phyloP scores from a whole-genome alignment of 2,113 vertebrate genomes.

The Empidonax alnorum region DNA sequence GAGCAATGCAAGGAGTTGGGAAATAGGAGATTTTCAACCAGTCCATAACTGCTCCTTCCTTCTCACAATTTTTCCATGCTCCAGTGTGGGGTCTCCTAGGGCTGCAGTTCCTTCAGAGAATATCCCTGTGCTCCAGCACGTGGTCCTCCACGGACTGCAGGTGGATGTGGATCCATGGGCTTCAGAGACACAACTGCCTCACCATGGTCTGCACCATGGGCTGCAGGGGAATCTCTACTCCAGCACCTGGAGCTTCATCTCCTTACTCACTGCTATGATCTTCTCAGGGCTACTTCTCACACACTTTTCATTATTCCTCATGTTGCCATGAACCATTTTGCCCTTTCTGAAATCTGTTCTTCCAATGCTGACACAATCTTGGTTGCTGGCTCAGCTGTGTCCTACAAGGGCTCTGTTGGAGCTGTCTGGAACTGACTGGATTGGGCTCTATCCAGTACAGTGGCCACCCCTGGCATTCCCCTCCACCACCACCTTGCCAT shows the following conservation, averaged over 20 bases:
- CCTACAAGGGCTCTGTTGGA: not conserved
- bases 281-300: not conserved
- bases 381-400: not conserved
- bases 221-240: not conserved
- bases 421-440: not conserved
- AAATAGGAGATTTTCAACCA: rapidly evolving
- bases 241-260: rapidly evolving
- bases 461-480: not conserved
- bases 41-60: not conserved
- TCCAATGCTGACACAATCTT: not conserved
- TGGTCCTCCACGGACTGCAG: not conserved
- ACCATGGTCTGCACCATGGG: rapidly evolving
- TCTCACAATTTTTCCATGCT: not conserved
- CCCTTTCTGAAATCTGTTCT: not conserved
- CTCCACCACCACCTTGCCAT: not conserved
- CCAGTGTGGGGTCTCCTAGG: not conserved
- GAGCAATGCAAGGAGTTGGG: not conserved
- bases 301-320: not conserved
- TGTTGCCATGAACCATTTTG: not conserved
- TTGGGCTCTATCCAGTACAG: rapidly evolving
- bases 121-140: rapidly evolving
- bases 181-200: not conserved
- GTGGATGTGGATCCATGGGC: too few relatives aligned
- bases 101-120: not conserved
- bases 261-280: not conserved